A percentile compares a stretch with the other conserved stretches of the same genome.
Evolutionary conservation across 2,113 vertebrate species (phyloP).

Genomic region (Gobio gobio): DNA sequence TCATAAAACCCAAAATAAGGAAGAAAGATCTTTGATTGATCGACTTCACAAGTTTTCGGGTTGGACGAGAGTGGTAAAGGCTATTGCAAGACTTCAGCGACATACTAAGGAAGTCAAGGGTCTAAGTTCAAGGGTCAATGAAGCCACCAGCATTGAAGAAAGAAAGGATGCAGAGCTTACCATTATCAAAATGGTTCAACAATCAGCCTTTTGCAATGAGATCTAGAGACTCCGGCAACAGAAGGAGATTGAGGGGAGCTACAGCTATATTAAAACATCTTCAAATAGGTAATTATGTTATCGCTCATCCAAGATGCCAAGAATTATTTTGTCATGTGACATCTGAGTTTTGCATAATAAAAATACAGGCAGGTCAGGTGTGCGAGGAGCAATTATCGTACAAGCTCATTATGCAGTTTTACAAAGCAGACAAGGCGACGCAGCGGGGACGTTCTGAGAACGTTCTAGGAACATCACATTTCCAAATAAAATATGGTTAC

Average conservation of each 20-base stretch:
- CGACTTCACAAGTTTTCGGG: constrained; percentile 18
- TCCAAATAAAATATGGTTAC: no score
- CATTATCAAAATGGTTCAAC: constrained; percentile 46
- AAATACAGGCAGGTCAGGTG: no score
- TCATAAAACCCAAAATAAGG: no score
- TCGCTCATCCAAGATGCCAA: background rate
- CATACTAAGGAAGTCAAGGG: constrained; percentile 36
- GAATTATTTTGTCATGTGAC: no score
- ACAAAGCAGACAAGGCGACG: no score
- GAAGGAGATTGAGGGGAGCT: constrained; percentile 28
- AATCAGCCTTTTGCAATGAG: constrained; percentile 34
- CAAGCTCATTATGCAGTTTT: no score
- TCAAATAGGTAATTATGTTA: background rate
- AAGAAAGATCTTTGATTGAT: constrained; percentile 41
- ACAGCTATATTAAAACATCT: background rate
- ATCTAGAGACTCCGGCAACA: constrained; percentile 28
- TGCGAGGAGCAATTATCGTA: no score
- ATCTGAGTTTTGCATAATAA: no score
- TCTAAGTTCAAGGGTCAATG: constrained; percentile 7
- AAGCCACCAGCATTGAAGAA: constrained; percentile 52
- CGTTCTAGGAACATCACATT: no score
- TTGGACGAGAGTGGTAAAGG: constrained; percentile 50
- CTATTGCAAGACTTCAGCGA: constrained; percentile 38
- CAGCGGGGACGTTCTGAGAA: no score
- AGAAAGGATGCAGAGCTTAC: constrained; percentile 48